These are phyloP conservation scores for Plumapathes pennacea DNA, from an alignment of 92 coral and sea anemone genomes.

Conservation along the genomic window DNA sequence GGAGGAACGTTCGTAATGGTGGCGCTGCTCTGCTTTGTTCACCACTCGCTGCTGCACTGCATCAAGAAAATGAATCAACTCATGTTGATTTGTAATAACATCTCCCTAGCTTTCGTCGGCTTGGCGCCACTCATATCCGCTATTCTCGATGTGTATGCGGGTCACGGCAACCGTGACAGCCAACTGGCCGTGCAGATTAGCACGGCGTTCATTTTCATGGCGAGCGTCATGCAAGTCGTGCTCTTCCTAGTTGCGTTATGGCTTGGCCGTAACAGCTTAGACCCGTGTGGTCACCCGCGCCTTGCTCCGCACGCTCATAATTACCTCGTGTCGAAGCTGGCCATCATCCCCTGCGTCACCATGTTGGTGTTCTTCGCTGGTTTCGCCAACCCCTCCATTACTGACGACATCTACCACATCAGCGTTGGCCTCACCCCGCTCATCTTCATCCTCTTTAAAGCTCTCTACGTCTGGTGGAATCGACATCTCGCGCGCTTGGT, in stretches of 20 bases:
- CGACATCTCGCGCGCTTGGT: not conserved
- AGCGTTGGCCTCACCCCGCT: constrained; percentile 74
- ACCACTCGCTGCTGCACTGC: constrained; percentile 88
- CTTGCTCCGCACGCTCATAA: constrained; percentile 76
- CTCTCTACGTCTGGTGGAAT: constrained; percentile 11
- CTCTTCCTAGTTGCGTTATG: constrained; percentile 72
- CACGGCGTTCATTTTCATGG: constrained; percentile 72
- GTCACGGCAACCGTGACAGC: constrained; percentile 43
- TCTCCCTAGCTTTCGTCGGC: constrained; percentile 91
- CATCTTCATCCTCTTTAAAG: constrained; percentile 75
- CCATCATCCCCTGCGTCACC: constrained; percentile 70
- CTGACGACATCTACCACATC: constrained; percentile 67
- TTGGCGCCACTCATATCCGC: constrained; percentile 77
- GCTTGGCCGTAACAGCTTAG: constrained; percentile 60
- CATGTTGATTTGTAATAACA: constrained; percentile 85
- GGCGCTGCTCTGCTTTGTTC: constrained; percentile 90
- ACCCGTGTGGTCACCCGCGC: constrained; percentile 61
- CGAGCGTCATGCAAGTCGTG: constrained; percentile 71
- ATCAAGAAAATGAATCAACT: constrained; percentile 84
- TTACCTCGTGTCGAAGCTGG: constrained; percentile 75
- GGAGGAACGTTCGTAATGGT: constrained; percentile 87
- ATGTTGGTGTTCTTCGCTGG: constrained; percentile 50
- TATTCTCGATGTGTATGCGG: constrained; percentile 72
- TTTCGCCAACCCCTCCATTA: constrained; percentile 38
- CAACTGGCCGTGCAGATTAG: constrained; percentile 76